Conservation (phyloP, 2,113 vertebrate genomes). For the Labrus mixtus region DNA sequence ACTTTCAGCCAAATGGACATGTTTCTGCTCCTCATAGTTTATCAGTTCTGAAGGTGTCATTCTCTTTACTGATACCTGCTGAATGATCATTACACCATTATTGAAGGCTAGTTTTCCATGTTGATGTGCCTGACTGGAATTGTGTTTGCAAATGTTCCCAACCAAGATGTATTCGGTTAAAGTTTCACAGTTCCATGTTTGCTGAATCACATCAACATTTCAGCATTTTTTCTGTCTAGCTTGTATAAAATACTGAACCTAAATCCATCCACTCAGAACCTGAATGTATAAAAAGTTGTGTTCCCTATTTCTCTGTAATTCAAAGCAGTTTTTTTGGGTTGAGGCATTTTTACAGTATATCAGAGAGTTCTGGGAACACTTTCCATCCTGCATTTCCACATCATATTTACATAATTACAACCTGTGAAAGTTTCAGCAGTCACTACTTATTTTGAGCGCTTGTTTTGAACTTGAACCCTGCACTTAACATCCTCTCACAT, state of each 20-base stretch:
- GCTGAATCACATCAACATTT: too few species aligned
- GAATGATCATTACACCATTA: too few species aligned
- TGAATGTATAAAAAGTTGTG: not conserved
- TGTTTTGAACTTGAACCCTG: slow-evolving; percentile 6
- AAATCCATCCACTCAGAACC: not conserved
- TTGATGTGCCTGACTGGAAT: too few species aligned
- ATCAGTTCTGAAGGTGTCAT: too few species aligned
- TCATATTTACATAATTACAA: slow-evolving; percentile 23
- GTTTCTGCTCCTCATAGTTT: too few species aligned
- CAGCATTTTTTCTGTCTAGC: too few species aligned
- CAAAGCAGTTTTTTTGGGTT: not conserved
- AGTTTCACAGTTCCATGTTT: too few species aligned
- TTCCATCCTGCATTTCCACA: not conserved
- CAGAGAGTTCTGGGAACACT: not conserved
- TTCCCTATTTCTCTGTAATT: not conserved
- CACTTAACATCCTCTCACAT: not conserved
- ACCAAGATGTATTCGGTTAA: too few species aligned
- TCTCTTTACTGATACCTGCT: too few species aligned
- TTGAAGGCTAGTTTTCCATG: too few species aligned
- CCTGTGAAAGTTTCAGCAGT: not conserved
- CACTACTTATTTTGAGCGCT: not conserved
- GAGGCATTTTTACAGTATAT: not conserved
- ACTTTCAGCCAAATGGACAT: too few species aligned
- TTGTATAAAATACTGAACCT: not conserved
- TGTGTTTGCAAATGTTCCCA: too few species aligned